Evolutionary conservation across 2,888 invertebrate species (phyloP), one percentile per base, ranked within the genome.

Genomic region (Coenonympha glycerion): DNA sequence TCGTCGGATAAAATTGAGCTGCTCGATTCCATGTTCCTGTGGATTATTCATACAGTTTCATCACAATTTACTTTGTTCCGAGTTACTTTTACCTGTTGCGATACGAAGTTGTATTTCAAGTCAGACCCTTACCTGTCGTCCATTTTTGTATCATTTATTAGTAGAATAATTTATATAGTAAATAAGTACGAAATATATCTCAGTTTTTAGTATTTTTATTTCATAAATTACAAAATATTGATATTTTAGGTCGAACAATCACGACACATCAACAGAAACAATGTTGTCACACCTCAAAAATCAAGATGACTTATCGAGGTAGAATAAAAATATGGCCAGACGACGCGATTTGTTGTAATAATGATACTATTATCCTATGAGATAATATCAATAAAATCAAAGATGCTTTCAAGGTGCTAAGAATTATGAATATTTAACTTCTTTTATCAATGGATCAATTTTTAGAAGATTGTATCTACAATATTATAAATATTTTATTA

Each of bases 231-330:
- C 76, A 76, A 85, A 83, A 82, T 80, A 81, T 80, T 84, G 81
- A 76, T 80, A 83, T 76, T 80, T 79, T 77, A 73, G 67, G 76
- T 74, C 72, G 70, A 72, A 84, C 79, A 83, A 84, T 85, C 85
- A 76, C 84, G 86, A 87, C 87, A 86, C 86, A 86, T 86, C 87
- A 86, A 86, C 86, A 86, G 73, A 83, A 63, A 53, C 60, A 64
- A 69, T 78, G 75, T 82, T 85, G 68, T 39, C 19, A 21, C 18
- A 34, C 18, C n/a, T n/a, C 34, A 33, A 16, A 33, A 6, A 6
- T 16, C 16, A 16, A 24, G n/a, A n/a, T n/a, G n/a, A n/a, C n/a
- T n/a, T n/a, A n/a, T n/a, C n/a, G n/a, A n/a, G n/a, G n/a, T n/a
- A n/a, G n/a, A n/a, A n/a, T n/a, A n/a, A n/a, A n/a, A n/a, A n/a